These are phyloP conservation scores for Varanus salvator DNA, from an alignment of 2,113 vertebrate species.

Conservation along the genomic window DNA sequence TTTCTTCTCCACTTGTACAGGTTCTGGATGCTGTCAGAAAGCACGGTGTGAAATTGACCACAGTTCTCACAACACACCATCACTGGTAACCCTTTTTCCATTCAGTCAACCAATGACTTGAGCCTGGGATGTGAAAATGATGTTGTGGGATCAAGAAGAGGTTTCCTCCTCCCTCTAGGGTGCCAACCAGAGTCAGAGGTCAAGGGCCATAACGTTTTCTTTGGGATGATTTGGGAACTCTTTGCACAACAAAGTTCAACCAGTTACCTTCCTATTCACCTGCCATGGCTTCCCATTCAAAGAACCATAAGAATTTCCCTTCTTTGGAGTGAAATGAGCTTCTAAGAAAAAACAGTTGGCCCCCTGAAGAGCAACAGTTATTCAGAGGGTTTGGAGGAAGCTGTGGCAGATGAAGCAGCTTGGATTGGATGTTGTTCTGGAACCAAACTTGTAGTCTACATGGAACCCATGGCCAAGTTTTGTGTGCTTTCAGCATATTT, in stretches of 20 bases:
- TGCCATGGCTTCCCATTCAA: not conserved
- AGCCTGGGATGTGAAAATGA: not conserved
- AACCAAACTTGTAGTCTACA: not conserved
- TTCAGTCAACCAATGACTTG: not conserved
- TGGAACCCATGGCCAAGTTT: not conserved
- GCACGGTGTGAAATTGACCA: slow-evolving; percentile 89
- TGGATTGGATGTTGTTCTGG: not conserved
- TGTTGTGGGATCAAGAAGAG: not conserved
- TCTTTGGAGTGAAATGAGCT: not conserved
- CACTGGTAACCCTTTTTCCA: slow-evolving; percentile 85
- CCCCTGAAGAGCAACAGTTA: not conserved
- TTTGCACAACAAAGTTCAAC: not conserved
- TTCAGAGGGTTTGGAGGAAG: not conserved
- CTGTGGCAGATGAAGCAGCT: not conserved
- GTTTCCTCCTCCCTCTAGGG: no score
- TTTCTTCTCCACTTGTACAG: slow-evolving; percentile 71
- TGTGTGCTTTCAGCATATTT: no score
- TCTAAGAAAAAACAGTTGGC: not conserved
- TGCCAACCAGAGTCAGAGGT: no score
- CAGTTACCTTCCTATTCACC: not conserved
- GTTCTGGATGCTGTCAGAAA: slow-evolving; percentile 90
- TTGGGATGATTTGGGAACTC: not conserved
- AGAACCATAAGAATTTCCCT: no score
- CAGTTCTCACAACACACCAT: slow-evolving; percentile 95
- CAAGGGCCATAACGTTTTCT: not conserved